phyloP scores from a whole-genome alignment of 2,888 invertebrate genomes.

The Lasius fuliginosus region DNA sequence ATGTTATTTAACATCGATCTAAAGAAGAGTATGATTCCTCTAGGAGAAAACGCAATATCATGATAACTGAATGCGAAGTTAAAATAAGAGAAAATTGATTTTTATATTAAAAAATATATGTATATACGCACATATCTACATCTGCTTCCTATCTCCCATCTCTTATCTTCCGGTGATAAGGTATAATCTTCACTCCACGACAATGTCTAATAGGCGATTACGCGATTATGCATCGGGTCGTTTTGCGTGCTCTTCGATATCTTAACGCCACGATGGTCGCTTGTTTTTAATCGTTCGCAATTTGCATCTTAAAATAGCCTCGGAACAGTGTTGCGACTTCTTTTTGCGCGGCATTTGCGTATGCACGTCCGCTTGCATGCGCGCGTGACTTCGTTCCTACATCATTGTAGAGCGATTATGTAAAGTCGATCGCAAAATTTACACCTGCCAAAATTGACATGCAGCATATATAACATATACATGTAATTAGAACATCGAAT shows the following conservation, averaged over 20 bases:
- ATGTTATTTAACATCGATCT: neutral
- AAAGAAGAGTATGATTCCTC: slow-evolving; percentile 4
- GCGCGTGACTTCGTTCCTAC: slow-evolving; percentile 19
- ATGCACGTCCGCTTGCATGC: slow-evolving; percentile 26
- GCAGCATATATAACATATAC: neutral
- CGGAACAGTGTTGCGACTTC: slow-evolving; percentile 42
- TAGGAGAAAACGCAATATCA: neutral
- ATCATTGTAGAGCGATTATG: slow-evolving; percentile 20
- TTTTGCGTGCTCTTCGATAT: slow-evolving; percentile 27
- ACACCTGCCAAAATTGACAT: slow-evolving; percentile 20
- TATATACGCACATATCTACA: neutral
- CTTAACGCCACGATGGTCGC: slow-evolving; percentile 5
- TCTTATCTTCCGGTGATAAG: slow-evolving; percentile 19
- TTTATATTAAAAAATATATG: slow-evolving; percentile 3
- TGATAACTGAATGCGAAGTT: slow-evolving; percentile 7
- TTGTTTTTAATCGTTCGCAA: slow-evolving; percentile 66
- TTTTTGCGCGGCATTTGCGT: slow-evolving; percentile 34
- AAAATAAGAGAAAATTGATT: neutral
- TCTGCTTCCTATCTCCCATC: neutral
- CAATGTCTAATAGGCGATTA: slow-evolving; percentile 23
- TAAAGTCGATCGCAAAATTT: slow-evolving; percentile 32
- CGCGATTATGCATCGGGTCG: slow-evolving; percentile 14
- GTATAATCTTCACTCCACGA: neutral
- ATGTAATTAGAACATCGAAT: neutral
- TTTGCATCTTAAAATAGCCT: slow-evolving; percentile 52